These are phyloP conservation scores for Clamator glandarius DNA, from an alignment of 2,797 vertebrate genomes.

Conservation along the genomic window DNA sequence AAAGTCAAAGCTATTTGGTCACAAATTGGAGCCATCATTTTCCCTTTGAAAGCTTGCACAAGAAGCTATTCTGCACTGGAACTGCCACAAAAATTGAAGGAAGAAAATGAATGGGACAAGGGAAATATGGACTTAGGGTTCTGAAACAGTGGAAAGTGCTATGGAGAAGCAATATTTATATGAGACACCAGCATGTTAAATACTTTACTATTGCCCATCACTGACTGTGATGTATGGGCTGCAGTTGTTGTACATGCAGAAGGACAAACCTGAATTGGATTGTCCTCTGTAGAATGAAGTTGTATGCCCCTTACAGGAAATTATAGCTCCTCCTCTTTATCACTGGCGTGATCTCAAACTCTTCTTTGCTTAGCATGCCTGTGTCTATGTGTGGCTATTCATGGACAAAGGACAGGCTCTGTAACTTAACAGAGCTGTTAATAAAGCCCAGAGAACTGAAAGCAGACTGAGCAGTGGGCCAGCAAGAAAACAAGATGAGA, in stretches of 20 bases:
- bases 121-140: slow-evolving; percentile 13
- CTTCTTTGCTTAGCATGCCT: background rate
- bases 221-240: slow-evolving; percentile 2
- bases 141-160: slow-evolving; percentile 21
- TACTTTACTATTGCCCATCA: background rate
- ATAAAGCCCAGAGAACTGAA: background rate
- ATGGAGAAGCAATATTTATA: slow-evolving; percentile 29
- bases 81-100: slow-evolving; percentile 53
- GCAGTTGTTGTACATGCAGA: background rate
- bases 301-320: background rate
- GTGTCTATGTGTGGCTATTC: background rate
- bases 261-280: slow-evolving; percentile 27
- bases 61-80: slow-evolving; percentile 43
- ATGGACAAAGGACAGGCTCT: background rate
- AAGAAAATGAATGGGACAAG: slow-evolving; percentile 46
- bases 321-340: background rate
- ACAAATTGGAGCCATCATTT: slow-evolving; percentile 64
- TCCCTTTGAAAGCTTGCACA: slow-evolving; percentile 48
- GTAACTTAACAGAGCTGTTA: background rate
- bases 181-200: slow-evolving; percentile 6
- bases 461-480: background rate
- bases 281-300: background rate
- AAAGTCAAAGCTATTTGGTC: slow-evolving; percentile 66
- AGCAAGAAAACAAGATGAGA: background rate
- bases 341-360: background rate